Evolutionary conservation across 2,888 invertebrate genomes (phyloP).

Genomic region (Exephanes ischioxanthus): DNA sequence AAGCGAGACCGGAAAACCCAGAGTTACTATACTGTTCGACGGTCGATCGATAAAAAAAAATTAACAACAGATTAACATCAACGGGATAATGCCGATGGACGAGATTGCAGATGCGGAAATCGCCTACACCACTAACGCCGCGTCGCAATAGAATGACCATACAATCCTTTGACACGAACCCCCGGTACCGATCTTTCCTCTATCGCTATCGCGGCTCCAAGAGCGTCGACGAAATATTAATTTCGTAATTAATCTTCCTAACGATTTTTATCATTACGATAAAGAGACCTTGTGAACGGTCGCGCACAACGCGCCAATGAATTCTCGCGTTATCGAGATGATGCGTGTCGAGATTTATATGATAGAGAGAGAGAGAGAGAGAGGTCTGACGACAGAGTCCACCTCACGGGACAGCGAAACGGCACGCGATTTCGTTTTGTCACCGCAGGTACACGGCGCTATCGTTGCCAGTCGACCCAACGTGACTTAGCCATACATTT

Average conservation of each 20-base stretch:
- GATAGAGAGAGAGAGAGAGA: neutral
- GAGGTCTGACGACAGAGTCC: neutral
- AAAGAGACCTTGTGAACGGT: neutral
- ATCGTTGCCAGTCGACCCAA: conserved; percentile 8
- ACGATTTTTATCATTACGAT: neutral
- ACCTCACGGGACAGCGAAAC: neutral
- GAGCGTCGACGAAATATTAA: neutral
- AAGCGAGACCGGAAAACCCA: conserved; percentile 31
- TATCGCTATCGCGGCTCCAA: neutral
- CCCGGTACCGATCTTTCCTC: too few species aligned
- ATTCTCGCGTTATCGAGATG: neutral
- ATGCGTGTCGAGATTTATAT: neutral
- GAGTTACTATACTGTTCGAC: neutral
- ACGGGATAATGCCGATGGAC: conserved; percentile 35
- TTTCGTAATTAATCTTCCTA: neutral
- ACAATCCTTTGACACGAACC: neutral
- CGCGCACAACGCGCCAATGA: neutral
- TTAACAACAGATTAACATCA: conserved; percentile 36
- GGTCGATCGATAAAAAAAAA: conserved; percentile 19
- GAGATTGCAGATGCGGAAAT: neutral
- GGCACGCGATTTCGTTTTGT: neutral
- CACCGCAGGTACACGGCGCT: neutral
- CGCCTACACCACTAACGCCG: neutral
- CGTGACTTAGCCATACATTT: conserved; percentile 16
- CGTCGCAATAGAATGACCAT: neutral